Conservation (phyloP, 2,113 vertebrate genomes). For the Loxodonta africana region DNA sequence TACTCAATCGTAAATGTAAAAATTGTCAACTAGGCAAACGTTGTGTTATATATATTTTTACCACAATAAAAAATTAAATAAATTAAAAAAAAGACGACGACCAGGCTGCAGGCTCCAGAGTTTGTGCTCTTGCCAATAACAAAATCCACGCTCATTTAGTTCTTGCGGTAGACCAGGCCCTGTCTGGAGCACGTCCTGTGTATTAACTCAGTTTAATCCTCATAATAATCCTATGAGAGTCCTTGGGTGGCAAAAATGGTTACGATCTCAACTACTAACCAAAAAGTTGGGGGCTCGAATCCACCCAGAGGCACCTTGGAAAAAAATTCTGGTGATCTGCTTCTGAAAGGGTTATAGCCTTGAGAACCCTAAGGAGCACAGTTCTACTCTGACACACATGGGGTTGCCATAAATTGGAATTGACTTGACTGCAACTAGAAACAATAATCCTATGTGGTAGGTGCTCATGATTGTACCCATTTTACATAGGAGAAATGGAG, state of each 20-base stretch:
- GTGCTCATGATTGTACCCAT: neutral
- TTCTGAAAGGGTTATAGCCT: too few species aligned
- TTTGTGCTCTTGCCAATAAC: rapidly evolving
- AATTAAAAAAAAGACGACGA: neutral
- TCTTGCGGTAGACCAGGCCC: neutral
- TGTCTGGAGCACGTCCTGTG: neutral
- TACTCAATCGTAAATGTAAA: too few species aligned
- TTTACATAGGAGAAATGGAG: neutral
- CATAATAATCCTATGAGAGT: neutral
- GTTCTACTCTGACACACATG: neutral
- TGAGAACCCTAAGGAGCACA: neutral
- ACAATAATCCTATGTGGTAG: neutral
- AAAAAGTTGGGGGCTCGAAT: too few species aligned
- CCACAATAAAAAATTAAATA: too few species aligned
- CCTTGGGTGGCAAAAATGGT: too few species aligned
- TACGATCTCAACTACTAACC: too few species aligned
- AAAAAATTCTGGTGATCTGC: too few species aligned
- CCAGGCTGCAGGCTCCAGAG: too few species aligned
- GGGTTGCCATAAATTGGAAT: neutral
- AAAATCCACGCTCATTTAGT: neutral
- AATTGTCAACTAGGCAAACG: too few species aligned
- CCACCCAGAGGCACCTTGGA: too few species aligned
- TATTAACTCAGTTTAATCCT: neutral
- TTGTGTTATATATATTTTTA: too few species aligned
- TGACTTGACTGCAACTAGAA: neutral